phyloP scores from a whole-genome alignment of 2,888 invertebrate species.

The Glomeris marginata region DNA sequence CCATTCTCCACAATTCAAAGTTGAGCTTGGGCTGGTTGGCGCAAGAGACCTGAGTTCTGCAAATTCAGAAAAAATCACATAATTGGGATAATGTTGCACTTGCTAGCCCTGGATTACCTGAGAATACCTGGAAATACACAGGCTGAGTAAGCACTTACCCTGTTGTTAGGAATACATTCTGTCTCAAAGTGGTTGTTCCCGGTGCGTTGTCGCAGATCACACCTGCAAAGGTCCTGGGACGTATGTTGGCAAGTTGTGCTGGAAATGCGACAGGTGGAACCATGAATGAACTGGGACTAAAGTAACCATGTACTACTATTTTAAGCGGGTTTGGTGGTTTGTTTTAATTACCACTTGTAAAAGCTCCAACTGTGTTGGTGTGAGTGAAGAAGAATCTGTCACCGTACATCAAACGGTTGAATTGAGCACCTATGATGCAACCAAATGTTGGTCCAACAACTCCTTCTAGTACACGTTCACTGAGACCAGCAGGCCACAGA shows the following conservation, averaged over 20 bases:
- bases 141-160: too few relatives aligned
- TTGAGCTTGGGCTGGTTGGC: too few relatives aligned
- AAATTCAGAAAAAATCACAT: too few relatives aligned
- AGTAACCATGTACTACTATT: too few relatives aligned
- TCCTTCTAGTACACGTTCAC: slow-evolving; percentile 22
- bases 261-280: too few relatives aligned
- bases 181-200: background rate
- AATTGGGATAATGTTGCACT: too few relatives aligned
- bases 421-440: slow-evolving; percentile 24
- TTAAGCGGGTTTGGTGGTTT: background rate
- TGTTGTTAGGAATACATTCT: too few relatives aligned
- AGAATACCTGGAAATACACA: too few relatives aligned
- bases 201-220: slow-evolving; percentile 10
- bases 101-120: too few relatives aligned
- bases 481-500: slow-evolving; percentile 23
- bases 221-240: slow-evolving; percentile 5
- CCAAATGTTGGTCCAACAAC: slow-evolving; percentile 25
- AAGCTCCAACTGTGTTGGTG: slow-evolving; percentile 6
- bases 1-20: too few relatives aligned
- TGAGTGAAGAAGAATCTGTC: slow-evolving; percentile 13
- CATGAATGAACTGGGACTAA: too few relatives aligned
- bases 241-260: slow-evolving; percentile 4
- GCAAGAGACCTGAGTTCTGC: too few relatives aligned
- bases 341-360: slow-evolving; percentile 3
- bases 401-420: slow-evolving; percentile 17